phyloP scores from a whole-genome alignment of 2,888 invertebrate genomes.

The Scaptomyza reducta region DNA sequence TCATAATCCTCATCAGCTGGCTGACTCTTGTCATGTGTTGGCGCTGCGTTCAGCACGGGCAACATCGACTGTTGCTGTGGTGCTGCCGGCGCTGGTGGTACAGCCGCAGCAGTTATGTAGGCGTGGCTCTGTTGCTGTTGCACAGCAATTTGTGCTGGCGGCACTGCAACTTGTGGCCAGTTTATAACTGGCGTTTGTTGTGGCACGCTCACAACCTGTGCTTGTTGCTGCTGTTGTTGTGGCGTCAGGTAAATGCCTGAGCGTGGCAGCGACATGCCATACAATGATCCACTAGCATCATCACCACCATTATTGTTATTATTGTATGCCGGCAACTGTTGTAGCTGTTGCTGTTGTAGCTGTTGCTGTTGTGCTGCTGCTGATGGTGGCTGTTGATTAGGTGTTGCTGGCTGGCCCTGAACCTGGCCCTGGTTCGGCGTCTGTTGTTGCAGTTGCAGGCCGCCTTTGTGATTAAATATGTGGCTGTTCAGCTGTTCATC shows the following conservation, averaged over 20 bases:
- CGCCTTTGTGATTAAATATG: constrained; percentile 90
- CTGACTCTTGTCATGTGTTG: constrained; percentile 48
- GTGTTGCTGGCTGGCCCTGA: constrained; percentile 32
- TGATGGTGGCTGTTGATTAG: constrained; percentile 35
- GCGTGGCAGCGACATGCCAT: constrained; percentile 74
- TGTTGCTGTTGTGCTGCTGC: constrained; percentile 7
- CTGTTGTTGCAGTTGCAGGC: constrained; percentile 85
- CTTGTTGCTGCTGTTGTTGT: constrained; percentile 43
- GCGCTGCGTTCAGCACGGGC: constrained; percentile 49
- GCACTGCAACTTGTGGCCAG: constrained; percentile 63
- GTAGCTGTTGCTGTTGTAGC: constrained; percentile 22
- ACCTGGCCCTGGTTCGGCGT: constrained; percentile 49
- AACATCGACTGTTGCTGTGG: constrained; percentile 57
- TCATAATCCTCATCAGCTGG: constrained; percentile 75
- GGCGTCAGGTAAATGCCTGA: constrained; percentile 77
- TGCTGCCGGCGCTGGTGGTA: constrained; percentile 17
- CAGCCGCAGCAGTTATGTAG: constrained; percentile 45
- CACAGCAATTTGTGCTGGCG: constrained; percentile 39
- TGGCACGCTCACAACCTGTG: constrained; percentile 41
- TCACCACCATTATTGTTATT: constrained; percentile 49
- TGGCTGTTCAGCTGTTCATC: constrained; percentile 86
- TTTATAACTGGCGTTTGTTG: constrained; percentile 54
- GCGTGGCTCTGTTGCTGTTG: constrained; percentile 46
- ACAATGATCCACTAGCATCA: constrained; percentile 48
- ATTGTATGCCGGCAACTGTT: constrained; percentile 54